Conservation (phyloP, 2,888 invertebrate species). For the Amitus sp. region DNA sequence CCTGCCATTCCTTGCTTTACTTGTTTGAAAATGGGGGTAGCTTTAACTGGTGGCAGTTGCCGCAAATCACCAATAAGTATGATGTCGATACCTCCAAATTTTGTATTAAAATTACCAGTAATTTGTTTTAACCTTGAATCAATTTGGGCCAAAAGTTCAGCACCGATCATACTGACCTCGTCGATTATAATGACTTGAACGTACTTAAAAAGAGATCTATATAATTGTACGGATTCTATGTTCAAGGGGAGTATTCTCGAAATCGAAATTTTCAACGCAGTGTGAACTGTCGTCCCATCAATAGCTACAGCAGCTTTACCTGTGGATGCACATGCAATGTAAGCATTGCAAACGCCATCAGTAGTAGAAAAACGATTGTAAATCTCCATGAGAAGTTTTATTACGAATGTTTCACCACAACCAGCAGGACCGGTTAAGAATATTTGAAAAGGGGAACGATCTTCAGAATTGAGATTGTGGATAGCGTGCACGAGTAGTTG, state of each 20-base stretch:
- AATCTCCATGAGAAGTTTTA: conserved; percentile 61
- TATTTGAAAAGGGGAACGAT: conserved; percentile 23
- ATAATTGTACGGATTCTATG: conserved; percentile 21
- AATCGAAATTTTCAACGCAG: conserved; percentile 40
- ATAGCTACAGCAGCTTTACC: conserved; percentile 51
- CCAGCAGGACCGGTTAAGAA: conserved; percentile 49
- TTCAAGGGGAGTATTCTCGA: conserved; percentile 6
- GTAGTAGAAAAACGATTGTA: conserved; percentile 56
- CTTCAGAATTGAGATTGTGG: conserved; percentile 4
- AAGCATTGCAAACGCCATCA: conserved; percentile 10
- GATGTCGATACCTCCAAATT: conserved; percentile 54
- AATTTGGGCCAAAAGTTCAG: conserved; percentile 48
- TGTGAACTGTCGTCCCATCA: conserved; percentile 46
- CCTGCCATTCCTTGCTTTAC: conserved; percentile 44
- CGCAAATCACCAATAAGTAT: conserved; percentile 58
- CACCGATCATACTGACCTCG: conserved; percentile 56
- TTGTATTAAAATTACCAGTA: conserved; percentile 44
- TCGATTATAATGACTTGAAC: conserved; percentile 52
- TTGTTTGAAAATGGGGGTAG: conserved; percentile 51
- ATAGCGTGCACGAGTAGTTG: conserved; percentile 42
- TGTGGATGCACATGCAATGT: conserved; percentile 45
- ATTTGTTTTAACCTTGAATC: conserved; percentile 54
- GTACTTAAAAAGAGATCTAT: conserved; percentile 45
- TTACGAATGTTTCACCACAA: conserved; percentile 54
- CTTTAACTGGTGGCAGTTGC: conserved; percentile 53